These are phyloP conservation scores for Thera britannica DNA, from an alignment of 2,888 invertebrate species.

Conservation along the genomic window DNA sequence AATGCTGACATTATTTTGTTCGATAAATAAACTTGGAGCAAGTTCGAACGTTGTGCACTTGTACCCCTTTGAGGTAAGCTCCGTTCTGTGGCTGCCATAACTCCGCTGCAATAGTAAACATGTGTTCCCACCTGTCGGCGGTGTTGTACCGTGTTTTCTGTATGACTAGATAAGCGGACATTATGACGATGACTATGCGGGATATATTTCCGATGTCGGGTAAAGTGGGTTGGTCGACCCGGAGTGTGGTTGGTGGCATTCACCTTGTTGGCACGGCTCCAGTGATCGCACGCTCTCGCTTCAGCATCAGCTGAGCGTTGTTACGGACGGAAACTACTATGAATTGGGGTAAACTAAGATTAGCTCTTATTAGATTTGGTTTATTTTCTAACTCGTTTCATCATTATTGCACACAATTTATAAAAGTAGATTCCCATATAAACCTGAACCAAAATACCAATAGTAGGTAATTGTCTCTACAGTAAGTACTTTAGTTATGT, in stretches of 20 bases:
- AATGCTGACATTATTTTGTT: conserved; percentile 15
- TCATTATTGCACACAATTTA: neutral
- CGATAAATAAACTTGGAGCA: conserved; percentile 19
- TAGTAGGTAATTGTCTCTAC: neutral
- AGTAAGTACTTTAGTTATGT: neutral
- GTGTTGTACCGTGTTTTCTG: conserved; percentile 42
- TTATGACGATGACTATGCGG: conserved; percentile 44
- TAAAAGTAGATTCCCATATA: neutral
- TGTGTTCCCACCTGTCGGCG: conserved; percentile 35
- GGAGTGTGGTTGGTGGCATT: conserved; percentile 80
- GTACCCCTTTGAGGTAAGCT: conserved; percentile 28
- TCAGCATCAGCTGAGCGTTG: conserved; percentile 22
- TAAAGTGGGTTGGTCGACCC: conserved; percentile 75
- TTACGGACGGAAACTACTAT: conserved; percentile 12
- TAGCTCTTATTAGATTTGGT: conserved; percentile 8
- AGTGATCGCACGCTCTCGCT: conserved; percentile 49
- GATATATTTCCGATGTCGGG: conserved; percentile 68
- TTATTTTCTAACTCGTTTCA: neutral
- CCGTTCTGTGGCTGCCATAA: conserved; percentile 27
- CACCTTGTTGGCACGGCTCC: conserved; percentile 82
- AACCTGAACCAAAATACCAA: neutral
- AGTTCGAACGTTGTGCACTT: conserved; percentile 19
- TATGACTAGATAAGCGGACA: conserved; percentile 57
- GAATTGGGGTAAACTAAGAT: neutral
- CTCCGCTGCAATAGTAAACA: conserved; percentile 29